phyloP scores from a whole-genome alignment of 2,113 vertebrate genomes.

The Gymnorhina tibicen region DNA sequence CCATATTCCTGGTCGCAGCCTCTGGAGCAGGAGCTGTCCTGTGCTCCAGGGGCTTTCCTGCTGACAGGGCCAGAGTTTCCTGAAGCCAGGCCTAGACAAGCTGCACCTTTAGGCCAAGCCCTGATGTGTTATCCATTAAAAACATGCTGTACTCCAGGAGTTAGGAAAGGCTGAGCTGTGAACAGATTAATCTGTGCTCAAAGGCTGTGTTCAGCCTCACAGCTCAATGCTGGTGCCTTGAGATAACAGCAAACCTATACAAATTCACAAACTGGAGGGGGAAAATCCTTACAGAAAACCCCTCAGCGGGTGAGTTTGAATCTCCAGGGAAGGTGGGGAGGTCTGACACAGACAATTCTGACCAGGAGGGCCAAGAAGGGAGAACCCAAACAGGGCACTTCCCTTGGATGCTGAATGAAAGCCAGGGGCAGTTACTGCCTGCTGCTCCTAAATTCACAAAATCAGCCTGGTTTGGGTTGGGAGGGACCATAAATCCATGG shows the following conservation, averaged over 20 bases:
- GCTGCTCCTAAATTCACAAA: not conserved
- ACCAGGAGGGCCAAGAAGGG: not conserved
- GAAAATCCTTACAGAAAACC: not conserved
- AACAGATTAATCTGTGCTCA: not conserved
- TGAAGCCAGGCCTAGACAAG: not conserved
- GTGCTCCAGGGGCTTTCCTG: too few relatives aligned
- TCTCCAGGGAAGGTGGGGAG: not conserved
- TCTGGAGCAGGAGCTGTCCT: not conserved
- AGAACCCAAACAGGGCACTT: not conserved
- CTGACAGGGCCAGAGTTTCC: not conserved
- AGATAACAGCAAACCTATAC: rapidly evolving
- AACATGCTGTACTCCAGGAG: rapidly evolving
- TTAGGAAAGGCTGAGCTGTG: not conserved
- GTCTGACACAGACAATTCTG: not conserved
- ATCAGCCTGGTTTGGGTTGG: not conserved
- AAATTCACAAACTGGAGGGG: not conserved
- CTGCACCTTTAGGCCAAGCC: not conserved
- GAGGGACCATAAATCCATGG: not conserved
- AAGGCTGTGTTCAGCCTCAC: not conserved
- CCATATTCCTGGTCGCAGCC: rapidly evolving
- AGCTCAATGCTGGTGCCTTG: not conserved
- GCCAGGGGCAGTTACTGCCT: not conserved
- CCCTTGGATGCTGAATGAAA: not conserved
- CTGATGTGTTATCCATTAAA: not conserved
- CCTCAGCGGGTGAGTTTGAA: too few relatives aligned